Base-by-base conservation (phyloP, 2,797 vertebrate genomes). In the Valencia hispanica region DNA sequence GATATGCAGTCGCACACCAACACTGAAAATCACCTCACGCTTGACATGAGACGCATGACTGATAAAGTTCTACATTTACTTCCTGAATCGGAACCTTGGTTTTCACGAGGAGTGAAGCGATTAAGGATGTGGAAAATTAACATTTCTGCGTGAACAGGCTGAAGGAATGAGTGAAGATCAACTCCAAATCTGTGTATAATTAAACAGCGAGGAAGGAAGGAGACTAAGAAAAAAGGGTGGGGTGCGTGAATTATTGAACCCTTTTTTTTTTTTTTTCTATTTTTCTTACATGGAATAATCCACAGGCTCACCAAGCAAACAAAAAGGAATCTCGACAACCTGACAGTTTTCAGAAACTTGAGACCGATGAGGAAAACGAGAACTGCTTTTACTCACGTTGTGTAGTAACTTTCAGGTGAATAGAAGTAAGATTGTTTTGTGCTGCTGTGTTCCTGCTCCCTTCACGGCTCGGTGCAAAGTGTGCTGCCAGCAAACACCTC, bases 371-470 rank as follows among this genome's bases (percentile, higher is more conserved):
- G 59, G 34, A 84, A 36, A 27, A 2, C 0, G 12, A 32, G 36
- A 70, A 41, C 18, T 53, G 39, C 51, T 50, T 65, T 79, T 45
- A 92, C 93, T 93, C 84, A 94, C 93, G 86, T 86, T 86, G 73
- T 85, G 78, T 59, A 9, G 91, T 74, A 41, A 82, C 50, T 83
- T 82, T 80, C 85, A 90, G 90, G 80, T 91, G 86, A 87, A 72
- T 71, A 34, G 79, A 86, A 83, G 86, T 88, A 66, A 50, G 34
- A 43, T 73, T 84, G 73, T 22, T 57, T 79, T 20, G 66, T 61
- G 55, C 63, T 79, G 30, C 41, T 18, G 69, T 34, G 32, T 80
- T 84, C 63, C 65, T 79, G 81, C 80, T 88, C 78, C 73, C 74
- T 86, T 77, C 78, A 84, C 70, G 71, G 82, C 81, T 55, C 77